Evolutionary conservation across 2,113 vertebrate genomes (phyloP), one percentile per base, ranked within the genome.

Genomic region (Syngnathoides biaculeatus): DNA sequence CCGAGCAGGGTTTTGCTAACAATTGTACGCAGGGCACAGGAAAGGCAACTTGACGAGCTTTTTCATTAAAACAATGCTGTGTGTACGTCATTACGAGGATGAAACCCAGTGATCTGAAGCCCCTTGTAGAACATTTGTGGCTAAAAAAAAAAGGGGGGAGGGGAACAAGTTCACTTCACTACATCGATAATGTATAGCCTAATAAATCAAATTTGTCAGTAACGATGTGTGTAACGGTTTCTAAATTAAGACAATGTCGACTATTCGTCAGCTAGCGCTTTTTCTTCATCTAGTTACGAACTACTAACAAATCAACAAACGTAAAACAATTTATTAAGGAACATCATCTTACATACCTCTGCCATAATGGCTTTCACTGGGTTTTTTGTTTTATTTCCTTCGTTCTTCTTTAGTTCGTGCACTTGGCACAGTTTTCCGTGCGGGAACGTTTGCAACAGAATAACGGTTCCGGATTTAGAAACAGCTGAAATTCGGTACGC

Each of bases 361-460:
- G 87, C 86, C 89, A 90, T 90, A 68, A 47, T 52, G 48, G 9
- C 48, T 52, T 8, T 26, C 52, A 55, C 22, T 24, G 12, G 42
- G 22, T 4, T 26, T 20, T 74, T 22, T 82, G 71, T 85, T 85
- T 83, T 71, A 30, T 84, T 75, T 75, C 52, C 53, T 39, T 68
- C 65, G 27, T 53, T 42, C 50, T 48, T 35, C 26, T 38, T 12
- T 59, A 42, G 50, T 64, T 17, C n/a, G 75, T 79, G 8, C 79
- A 4, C 65, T 0, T 7, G 20, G 9, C 71, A 73, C 42, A 2
- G 4, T 0, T 13, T 80, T 86, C 85, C 80, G 26, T 1, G 8
- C 4, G 11, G 45, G 45, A 65, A 79, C 43, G 0, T 22, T n/a
- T 5, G 3, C 4, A 5, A 2, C 0, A 15, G 2, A 24, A 38